Evolutionary conservation across 2,797 vertebrate genomes (phyloP), one percentile per base, ranked within the genome.

Genomic region (Passerculus sandwichensis): DNA sequence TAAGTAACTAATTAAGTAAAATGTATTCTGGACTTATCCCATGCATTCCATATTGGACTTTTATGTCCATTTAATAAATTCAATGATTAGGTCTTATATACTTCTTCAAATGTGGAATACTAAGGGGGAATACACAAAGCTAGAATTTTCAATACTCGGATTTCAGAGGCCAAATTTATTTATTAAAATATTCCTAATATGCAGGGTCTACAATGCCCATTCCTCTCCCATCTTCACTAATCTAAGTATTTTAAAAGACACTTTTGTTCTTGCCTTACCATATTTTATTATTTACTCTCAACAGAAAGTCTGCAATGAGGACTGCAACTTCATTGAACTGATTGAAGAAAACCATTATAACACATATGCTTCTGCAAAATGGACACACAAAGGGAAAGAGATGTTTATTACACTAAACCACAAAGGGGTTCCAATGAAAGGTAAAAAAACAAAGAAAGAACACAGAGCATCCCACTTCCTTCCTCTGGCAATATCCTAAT

Each of bases 301-400:
- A 97, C 98, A 99, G 99, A 99, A 99, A 97, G 98, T 98, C 95
- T 99, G 99, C 98, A 99, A 98, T 6, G 99, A 99, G 92, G 99
- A 98, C 97, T 99, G 99, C 98, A 99, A 99, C 98, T 99, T 99
- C 97, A 99, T 99, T 93, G 99, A 99, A 97, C 97, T 99, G 91
- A 99, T 99, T 96, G 98, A 99, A 98, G 99, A 99, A 98, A 99
- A 99, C 96, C 98, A 99, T 96, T 99, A 99, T 92, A 99, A 99
- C 22, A 99, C 99, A 7, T 99, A 99, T n/a, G 98, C 99, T 89
- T 99, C 99, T 66, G 98, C 98, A 96, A 99, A 98, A 97, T 99
- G 99, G 99, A 99, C 98, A 97, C 98, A 98, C 97, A 97, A 97
- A 94, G 98, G 98, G 92, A 99, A 98, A 95, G 98, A 99, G 94